Percentiles rank a stretch among this genome's conserved stretches.
phyloP scores from a whole-genome alignment of 1,140 invertebrate genomes.

The Zaprionus capensis region DNA sequence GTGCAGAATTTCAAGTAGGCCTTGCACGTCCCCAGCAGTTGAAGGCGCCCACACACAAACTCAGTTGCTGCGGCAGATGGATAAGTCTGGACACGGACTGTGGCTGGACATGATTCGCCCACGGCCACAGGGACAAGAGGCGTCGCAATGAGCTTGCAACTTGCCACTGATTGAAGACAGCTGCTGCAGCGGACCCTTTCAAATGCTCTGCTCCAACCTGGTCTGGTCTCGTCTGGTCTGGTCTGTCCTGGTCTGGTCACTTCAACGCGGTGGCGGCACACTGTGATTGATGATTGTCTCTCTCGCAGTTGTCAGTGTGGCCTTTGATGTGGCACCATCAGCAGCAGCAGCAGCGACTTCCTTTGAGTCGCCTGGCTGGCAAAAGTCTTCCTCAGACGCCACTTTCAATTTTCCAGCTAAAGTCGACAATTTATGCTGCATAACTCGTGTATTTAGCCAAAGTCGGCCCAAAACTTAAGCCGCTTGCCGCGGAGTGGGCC shows the following conservation, averaged over 20 bases:
- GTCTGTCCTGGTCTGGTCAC: slow-evolving; percentile 9
- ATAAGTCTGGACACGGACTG: background rate
- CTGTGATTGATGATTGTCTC: slow-evolving; percentile 77
- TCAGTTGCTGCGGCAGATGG: background rate
- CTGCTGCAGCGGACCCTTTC: slow-evolving; percentile 20
- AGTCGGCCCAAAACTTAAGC: slow-evolving; percentile 32
- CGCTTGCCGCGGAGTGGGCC: slow-evolving; percentile 10
- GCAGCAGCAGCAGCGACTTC: slow-evolving; percentile 8
- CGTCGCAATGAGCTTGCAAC: slow-evolving; percentile 66
- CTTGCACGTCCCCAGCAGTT: slow-evolving; percentile 42
- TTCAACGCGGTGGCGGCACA: slow-evolving; percentile 11
- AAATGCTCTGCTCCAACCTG: slow-evolving; percentile 5
- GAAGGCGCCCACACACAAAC: slow-evolving; percentile 36
- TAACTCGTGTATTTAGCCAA: slow-evolving; percentile 71
- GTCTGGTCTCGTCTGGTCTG: slow-evolving; percentile 4
- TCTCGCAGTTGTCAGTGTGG: slow-evolving; percentile 44
- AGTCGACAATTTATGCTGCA: slow-evolving; percentile 75
- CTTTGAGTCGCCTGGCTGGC: slow-evolving; percentile 11
- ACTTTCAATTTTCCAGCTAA: slow-evolving; percentile 73
- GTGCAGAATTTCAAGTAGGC: slow-evolving; percentile 33
- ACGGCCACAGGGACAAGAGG: slow-evolving; percentile 28
- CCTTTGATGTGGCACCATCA: slow-evolving; percentile 61
- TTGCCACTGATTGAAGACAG: slow-evolving; percentile 37
- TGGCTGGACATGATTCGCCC: slow-evolving; percentile 35
- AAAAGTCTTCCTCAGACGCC: slow-evolving; percentile 11